These are phyloP conservation scores for Stratiomys singularior DNA, from an alignment of 2,888 invertebrate species.

Conservation along the genomic window DNA sequence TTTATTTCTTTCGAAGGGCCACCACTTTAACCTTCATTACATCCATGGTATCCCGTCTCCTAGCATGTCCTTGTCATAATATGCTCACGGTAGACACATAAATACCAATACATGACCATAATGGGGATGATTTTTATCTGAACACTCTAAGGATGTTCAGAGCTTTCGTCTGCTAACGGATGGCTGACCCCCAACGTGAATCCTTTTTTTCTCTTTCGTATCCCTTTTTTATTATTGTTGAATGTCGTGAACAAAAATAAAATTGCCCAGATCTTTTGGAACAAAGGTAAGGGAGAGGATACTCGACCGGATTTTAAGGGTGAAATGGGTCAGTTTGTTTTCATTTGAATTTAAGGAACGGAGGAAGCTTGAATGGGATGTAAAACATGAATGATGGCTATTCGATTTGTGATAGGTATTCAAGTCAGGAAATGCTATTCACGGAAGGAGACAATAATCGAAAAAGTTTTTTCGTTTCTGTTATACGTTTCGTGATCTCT, in stretches of 20 bases:
- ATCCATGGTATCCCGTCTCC: background rate
- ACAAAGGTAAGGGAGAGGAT: background rate
- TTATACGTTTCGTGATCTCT: background rate
- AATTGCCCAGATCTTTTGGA: background rate
- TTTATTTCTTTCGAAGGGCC: constrained; percentile 30
- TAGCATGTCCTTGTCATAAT: background rate
- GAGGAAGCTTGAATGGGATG: constrained; percentile 25
- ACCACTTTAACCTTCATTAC: constrained; percentile 33
- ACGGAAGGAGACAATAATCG: constrained; percentile 4
- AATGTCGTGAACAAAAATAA: background rate
- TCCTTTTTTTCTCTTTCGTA: constrained; percentile 6
- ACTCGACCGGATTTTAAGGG: background rate
- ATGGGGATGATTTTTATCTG: constrained; percentile 40
- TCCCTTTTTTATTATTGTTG: background rate
- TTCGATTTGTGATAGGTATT: constrained; percentile 22
- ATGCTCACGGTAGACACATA: constrained; percentile 37
- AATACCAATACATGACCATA: constrained; percentile 43
- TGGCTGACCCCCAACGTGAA: constrained; percentile 25
- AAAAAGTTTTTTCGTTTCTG: background rate
- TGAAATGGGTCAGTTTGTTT: constrained; percentile 36
- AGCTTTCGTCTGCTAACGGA: background rate
- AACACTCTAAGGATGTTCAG: background rate
- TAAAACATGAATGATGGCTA: constrained; percentile 37
- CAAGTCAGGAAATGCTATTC: background rate
- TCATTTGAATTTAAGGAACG: constrained; percentile 22